Evolutionary conservation across 2,888 invertebrate genomes (phyloP), one percentile per base, ranked within the genome.

Genomic region (Napeogenes sylphis): DNA sequence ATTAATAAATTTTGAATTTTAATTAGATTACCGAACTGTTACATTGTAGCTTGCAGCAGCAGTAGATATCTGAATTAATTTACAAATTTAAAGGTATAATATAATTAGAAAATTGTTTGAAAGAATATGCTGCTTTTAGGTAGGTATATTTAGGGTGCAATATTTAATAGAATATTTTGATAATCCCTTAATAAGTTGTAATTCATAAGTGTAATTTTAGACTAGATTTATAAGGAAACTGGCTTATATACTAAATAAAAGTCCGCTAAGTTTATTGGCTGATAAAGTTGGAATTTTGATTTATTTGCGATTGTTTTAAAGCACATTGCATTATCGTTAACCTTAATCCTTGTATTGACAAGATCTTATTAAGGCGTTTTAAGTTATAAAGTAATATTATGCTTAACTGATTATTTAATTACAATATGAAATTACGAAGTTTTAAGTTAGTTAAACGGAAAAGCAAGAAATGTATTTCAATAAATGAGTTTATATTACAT

Each of bases 1-100:
- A 65, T 67, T 67, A 68, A 67, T 67, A 65, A 62, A 60, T 56
- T 64, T n/a, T 58, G 62, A 63, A 65, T 68, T 64, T 65, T 56
- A 63, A 67, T 59, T 62, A 55, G 60, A 59, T 62, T 58, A 58
- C 57, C 61, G 21, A 58, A 51, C 59, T 59, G 51, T 55, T 66
- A 59, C 61, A 59, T 56, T 55, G 21, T 21, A 21, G 21, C 13
- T 56, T 56, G 61, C 55, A 32, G 56, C 45, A 67, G 63, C 61
- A 55, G 56, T 63, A 59, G 51, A 61, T 56, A 61, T 55, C 70
- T 68, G 74, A 83, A 85, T 85, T 82, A 81, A 81, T 85, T 86
- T 85, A 84, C 85, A 83, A 86, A 84, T 85, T 68, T 71, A 72
- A 68, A 70, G 71, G 71, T 73, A 78, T 78, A 75, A 78, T 77